phyloP scores from a whole-genome alignment of 2,888 invertebrate genomes.

The Euplexia lucipara region DNA sequence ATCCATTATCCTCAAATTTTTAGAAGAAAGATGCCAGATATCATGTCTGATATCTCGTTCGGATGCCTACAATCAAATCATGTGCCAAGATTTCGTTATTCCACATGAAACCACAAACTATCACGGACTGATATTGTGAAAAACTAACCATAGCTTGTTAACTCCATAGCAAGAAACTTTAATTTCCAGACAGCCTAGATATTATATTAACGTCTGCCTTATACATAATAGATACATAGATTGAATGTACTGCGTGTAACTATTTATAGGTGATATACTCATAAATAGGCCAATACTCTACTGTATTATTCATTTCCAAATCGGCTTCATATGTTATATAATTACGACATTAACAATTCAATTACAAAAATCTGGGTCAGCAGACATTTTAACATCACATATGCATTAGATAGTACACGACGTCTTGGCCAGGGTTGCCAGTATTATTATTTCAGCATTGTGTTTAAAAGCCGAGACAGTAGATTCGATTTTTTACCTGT shows the following conservation, averaged over 20 bases:
- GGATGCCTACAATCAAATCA: background rate
- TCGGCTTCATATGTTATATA: slow-evolving; percentile 67
- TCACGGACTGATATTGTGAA: background rate
- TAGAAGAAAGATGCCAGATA: background rate
- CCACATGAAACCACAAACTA: background rate
- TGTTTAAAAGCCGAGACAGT: background rate
- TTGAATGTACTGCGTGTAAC: background rate
- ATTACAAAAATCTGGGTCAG: slow-evolving; percentile 59
- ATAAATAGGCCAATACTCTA: slow-evolving; percentile 38
- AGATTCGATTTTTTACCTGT: no score
- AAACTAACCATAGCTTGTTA: background rate
- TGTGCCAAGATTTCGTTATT: background rate
- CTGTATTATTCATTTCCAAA: slow-evolving; percentile 64
- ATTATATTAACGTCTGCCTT: background rate
- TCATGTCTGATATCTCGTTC: no score
- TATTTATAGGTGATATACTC: slow-evolving; percentile 33
- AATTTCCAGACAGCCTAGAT: background rate
- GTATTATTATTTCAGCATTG: background rate
- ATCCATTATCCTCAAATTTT: background rate
- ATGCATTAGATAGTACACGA: slow-evolving; percentile 34
- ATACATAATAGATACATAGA: background rate
- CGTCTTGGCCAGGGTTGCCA: slow-evolving; percentile 13
- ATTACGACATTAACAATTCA: slow-evolving; percentile 74
- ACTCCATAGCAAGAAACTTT: background rate
- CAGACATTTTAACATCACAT: slow-evolving; percentile 41